Base-by-base conservation (phyloP, 2,113 vertebrate genomes). In the Macquaria ambigua region DNA sequence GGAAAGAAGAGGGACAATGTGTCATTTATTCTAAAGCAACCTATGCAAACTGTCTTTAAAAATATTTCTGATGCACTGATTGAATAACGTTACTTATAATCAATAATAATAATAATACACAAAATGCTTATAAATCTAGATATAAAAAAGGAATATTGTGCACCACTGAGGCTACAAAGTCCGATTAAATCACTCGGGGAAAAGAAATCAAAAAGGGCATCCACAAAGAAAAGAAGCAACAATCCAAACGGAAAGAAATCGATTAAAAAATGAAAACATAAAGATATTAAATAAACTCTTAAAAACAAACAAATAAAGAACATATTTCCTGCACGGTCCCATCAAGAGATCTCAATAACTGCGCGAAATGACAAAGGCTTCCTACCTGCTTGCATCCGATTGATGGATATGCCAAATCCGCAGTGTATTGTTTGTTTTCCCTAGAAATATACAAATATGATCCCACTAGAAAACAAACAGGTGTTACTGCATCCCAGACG, bases 311-410 rank as follows among this genome's bases (percentile, higher is more conserved):
- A 25, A 48, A 77, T 41, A 21, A 8, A 28, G 16, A 37, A 16
- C 20, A 18, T 6, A 21, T 37, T 76, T 43, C 8, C 37, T 3
- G 3, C 67, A 2, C 25, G 25, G 66, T 34, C 76, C 37, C 46
- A 58, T 61, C 7, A 28, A 64, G 52, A 25, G 28, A 14, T 63
- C 8, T 1, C 10, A 52, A 31, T 41, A 62, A 68, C 5, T 81
- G 28, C 10, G 66, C 16, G 50, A 39, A 74, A 67, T 23, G 48
- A 56, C 77, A 75, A 81, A 87, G 18, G 31, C 69, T 74, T 83
- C 93, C 76, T 96, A 96, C 96, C 96, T 96, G 94, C 92, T 94
- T 88, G 89, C 95, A 95, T 95, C 92, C 94, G 93, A 94, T 88
- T 91, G 88, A 93, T 93, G 87, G 89, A 91, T 88, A 66, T 67